Base-by-base conservation (phyloP, 2,113 vertebrate species). In the Sakesphorus luctuosus region DNA sequence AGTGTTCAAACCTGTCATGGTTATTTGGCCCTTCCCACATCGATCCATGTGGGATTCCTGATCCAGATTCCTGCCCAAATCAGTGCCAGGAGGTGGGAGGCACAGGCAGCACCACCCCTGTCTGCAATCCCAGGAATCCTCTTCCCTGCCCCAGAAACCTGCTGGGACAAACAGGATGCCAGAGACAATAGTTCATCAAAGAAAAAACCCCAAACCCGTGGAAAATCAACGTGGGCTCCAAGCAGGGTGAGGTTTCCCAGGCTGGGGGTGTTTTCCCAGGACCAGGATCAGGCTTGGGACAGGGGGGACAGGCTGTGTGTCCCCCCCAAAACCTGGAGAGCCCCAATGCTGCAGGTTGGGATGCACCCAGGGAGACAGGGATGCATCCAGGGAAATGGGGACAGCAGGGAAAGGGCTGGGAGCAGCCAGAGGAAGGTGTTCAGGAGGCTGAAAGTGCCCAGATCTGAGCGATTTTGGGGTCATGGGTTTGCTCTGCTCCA, bases 21-120 rank as follows among this genome's bases (percentile, higher is more conserved):
- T 23, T 40, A 0, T 50, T 56, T 28, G 26, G 28, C 21, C 63
- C 7, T 68, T 11, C 46, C 53, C 23, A 11, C 31, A 16, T 9
- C 1, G 3, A 53, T 47, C 6, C 1, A 3, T 0, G 2, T 0
- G 0, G 38, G 24, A 17, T 55, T 8, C 24, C 40, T 55, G 69
- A 65, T 44, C 62, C 43, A 20, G 33, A 21, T 46, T 11, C 20
- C 40, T 55, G 59, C 92, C 85, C 73, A 7, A 23, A n/a, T 3
- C 71, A 1, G 13, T 28, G 33, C 86, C 5, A 0, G 58, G 17
- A 2, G 79, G 6, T 35, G 62, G 67, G 76, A 62, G 59, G 72
- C 21, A 0, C 1, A 3, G 80, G 55, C 90, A 52, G 73, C 81
- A 28, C 87, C 96, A 13, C 68, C 88, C 94, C 36, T 12, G 66